phyloP scores from a whole-genome alignment of 1,140 invertebrate genomes.

The Lepidurus arcticus region DNA sequence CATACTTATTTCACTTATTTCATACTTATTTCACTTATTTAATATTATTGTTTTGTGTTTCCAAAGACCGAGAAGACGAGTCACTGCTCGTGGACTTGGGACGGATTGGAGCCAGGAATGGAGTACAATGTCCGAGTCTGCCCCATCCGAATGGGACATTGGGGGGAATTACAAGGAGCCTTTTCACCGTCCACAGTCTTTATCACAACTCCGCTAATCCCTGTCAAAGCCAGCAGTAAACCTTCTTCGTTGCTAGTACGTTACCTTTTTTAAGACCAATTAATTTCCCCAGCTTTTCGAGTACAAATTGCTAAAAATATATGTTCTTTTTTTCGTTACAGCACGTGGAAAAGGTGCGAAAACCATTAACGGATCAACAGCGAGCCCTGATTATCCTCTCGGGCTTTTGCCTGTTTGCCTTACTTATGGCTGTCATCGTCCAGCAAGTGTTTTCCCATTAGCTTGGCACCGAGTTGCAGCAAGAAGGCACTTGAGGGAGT shows the following conservation, averaged over 20 bases:
- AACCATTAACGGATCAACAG: slow-evolving; percentile 57
- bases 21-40: not conserved
- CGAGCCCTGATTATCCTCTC: slow-evolving; percentile 57
- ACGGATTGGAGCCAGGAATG: slow-evolving; percentile 59
- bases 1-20: too few relatives aligned
- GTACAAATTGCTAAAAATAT: not conserved
- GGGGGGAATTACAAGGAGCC: slow-evolving; percentile 55
- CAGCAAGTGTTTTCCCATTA: slow-evolving; percentile 47
- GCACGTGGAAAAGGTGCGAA: slow-evolving; percentile 42
- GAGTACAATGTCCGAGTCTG: slow-evolving; percentile 68
- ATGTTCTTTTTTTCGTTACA: slow-evolving; percentile 34
- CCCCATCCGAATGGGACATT: slow-evolving; percentile 55
- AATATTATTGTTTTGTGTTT: not conserved
- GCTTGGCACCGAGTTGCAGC: not conserved
- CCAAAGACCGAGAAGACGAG: not conserved
- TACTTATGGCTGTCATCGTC: slow-evolving; percentile 56
- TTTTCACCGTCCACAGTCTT: slow-evolving; percentile 58
- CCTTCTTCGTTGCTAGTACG: slow-evolving; percentile 11
- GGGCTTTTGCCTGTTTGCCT: slow-evolving; percentile 56
- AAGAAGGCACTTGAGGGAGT: not conserved
- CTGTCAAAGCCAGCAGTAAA: slow-evolving; percentile 30
- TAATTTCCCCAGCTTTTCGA: not conserved
- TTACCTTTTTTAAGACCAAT: not conserved
- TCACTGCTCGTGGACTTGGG: slow-evolving; percentile 45
- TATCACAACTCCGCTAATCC: slow-evolving; percentile 44